phyloP scores from a whole-genome alignment of 1,140 invertebrate genomes.

The Panulirus ornatus region DNA sequence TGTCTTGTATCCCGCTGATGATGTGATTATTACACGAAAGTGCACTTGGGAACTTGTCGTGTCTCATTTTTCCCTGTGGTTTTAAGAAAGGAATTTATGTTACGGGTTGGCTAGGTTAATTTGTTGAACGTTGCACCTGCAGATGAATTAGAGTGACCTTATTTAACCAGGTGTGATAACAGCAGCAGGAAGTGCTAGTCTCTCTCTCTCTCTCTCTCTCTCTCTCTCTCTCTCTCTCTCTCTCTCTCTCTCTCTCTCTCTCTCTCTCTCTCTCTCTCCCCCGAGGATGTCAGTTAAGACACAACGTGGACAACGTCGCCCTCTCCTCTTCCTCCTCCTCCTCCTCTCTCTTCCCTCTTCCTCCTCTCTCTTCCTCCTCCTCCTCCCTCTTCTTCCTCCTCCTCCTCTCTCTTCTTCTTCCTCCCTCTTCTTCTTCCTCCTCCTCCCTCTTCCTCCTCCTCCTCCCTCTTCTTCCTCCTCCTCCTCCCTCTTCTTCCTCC shows the following conservation, averaged over 20 bases:
- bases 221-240: constrained; percentile 12
- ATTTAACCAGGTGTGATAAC: no score
- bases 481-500: neutral
- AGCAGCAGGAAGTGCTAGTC: no score
- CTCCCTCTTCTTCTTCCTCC: neutral
- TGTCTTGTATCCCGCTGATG: no score
- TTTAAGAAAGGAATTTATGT: no score
- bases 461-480: neutral
- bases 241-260: constrained; percentile 35
- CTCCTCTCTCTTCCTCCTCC: neutral
- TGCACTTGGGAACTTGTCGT: no score
- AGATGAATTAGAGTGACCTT: no score
- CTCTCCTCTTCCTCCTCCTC: constrained; percentile 1
- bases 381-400: no score
- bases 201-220: constrained; percentile 22
- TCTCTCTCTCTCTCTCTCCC: constrained; percentile 34
- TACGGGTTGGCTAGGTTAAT: no score
- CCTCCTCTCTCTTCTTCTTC: neutral
- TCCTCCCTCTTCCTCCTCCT: neutral
- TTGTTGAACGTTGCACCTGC: no score
- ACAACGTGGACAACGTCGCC: neutral
- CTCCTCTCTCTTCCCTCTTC: neutral
- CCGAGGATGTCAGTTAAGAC: neutral
- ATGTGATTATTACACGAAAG: no score
- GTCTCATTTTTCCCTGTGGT: no score